Conservation (phyloP, 2,113 vertebrate species). For the Pachypanchax playfairii region DNA sequence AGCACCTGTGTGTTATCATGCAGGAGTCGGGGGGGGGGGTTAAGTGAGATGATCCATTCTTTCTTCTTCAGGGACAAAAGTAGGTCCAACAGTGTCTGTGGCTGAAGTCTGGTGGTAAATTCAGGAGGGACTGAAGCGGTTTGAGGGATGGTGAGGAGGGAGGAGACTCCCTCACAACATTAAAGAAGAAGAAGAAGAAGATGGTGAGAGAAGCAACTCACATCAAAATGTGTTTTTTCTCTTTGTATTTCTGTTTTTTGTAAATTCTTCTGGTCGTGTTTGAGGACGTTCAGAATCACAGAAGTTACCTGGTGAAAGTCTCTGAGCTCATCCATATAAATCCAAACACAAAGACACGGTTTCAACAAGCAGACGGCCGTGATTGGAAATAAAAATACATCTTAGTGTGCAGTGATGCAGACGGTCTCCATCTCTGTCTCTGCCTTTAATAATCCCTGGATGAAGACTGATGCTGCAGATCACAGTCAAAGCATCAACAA, state of each 20-base stretch:
- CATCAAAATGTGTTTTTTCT: no score
- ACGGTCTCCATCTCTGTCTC: conserved; percentile 42
- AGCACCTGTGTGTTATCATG: conserved; percentile 21
- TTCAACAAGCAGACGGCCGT: conserved; percentile 52
- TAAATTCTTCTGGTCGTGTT: neutral
- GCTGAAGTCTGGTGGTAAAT: neutral
- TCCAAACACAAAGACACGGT: conserved; percentile 40
- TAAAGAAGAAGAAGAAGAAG: neutral
- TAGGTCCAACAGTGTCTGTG: conserved; percentile 7
- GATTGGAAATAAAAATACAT: conserved; percentile 62
- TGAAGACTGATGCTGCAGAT: conserved; percentile 25
- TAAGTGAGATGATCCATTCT: conserved; percentile 61
- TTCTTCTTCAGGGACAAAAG: conserved; percentile 62
- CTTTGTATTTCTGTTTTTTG: neutral
- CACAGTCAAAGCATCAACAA: conserved; percentile 49
- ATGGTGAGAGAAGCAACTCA: no score
- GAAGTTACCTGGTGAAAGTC: conserved; percentile 36
- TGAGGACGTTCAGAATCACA: neutral
- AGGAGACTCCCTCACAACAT: neutral
- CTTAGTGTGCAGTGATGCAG: conserved; percentile 57
- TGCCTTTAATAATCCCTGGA: conserved; percentile 42
- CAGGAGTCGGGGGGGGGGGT: conserved; percentile 34
- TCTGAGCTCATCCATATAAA: conserved; percentile 39
- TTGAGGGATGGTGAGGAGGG: neutral
- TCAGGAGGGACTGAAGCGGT: neutral